Conservation (phyloP, 2,888 invertebrate species). For the Geophilus truncorum region DNA sequence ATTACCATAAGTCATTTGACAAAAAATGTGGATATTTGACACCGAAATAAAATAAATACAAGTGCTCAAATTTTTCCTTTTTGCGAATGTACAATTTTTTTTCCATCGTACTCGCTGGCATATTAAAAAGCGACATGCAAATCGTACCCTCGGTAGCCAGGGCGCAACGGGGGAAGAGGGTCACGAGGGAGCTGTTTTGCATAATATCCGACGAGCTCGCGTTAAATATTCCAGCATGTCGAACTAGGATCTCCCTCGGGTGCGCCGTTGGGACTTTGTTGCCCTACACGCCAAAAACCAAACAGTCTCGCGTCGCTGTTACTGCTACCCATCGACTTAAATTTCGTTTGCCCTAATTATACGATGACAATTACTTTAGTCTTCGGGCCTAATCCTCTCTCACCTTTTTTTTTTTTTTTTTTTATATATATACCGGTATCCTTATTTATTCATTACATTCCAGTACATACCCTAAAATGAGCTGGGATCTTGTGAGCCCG, state of each 20-base stretch:
- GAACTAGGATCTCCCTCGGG: background rate
- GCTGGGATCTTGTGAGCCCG: background rate
- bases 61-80: background rate
- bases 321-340: slow-evolving; percentile 11
- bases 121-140: slow-evolving; percentile 20
- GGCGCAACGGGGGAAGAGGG: slow-evolving; percentile 3
- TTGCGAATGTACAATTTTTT: background rate
- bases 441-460: background rate
- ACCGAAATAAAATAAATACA: too few relatives aligned
- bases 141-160: slow-evolving; percentile 16
- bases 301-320: background rate
- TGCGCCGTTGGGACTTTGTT: background rate
- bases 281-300: background rate
- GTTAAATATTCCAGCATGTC: background rate
- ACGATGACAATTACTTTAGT: background rate
- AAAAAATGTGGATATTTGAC: too few relatives aligned
- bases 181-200: slow-evolving; percentile 12
- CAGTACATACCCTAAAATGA: background rate
- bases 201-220: background rate
- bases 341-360: background rate
- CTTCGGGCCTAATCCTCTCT: background rate
- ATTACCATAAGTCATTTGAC: background rate
- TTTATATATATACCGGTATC: too few relatives aligned
- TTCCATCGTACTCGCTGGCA: background rate
- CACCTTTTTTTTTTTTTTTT: background rate